These are phyloP conservation scores for Acomys russatus DNA, from an alignment of 2,797 vertebrate species.

Conservation along the genomic window DNA sequence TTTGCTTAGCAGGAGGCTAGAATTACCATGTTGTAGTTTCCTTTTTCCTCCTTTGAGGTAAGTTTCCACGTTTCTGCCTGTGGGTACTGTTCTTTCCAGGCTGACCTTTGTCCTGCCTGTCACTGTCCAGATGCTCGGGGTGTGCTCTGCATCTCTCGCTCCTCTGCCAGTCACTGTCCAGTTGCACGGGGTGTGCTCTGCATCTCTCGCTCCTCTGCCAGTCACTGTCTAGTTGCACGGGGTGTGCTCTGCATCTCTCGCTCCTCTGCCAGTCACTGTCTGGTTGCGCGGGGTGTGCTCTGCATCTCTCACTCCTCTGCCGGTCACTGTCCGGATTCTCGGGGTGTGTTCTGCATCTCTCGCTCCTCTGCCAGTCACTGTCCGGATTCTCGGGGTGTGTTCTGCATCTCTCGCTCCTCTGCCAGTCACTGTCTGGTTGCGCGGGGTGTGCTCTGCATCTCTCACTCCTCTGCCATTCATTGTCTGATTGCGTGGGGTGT, in stretches of 20 bases:
- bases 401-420: background rate
- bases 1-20: background rate
- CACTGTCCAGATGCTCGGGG: background rate
- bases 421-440: background rate
- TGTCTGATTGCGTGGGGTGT: background rate
- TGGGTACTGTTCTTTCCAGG: background rate
- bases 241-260: background rate
- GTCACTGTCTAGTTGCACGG: background rate
- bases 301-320: background rate
- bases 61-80: background rate
- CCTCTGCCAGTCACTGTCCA: background rate
- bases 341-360: no score
- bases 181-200: background rate
- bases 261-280: background rate
- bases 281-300: background rate
- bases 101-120: background rate
- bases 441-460: no score
- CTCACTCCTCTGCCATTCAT: background rate
- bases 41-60: background rate
- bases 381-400: background rate
- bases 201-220: background rate
- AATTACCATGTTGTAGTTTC: background rate
- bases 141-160: background rate
- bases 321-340: background rate
- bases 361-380: background rate